Evolutionary conservation across 2,797 vertebrate genomes (phyloP).

Genomic region (Delichon dasypus): DNA sequence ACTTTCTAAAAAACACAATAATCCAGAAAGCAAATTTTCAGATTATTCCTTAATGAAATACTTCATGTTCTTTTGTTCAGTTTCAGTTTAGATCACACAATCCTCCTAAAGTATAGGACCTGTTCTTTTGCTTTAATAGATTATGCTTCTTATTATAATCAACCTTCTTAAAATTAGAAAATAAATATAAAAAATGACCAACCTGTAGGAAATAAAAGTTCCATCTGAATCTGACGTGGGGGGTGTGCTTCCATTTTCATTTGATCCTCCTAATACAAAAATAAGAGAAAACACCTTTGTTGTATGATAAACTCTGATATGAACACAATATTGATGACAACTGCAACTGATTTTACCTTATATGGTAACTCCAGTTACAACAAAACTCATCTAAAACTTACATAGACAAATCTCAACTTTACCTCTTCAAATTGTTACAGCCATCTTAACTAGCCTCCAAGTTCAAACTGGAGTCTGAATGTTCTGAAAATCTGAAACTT

Average conservation of each 20-base stretch:
- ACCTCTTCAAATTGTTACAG: neutral
- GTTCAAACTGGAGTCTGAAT: neutral
- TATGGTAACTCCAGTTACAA: neutral
- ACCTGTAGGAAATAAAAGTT: conserved; percentile 94
- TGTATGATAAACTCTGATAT: neutral
- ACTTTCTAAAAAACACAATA: neutral
- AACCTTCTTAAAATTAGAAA: neutral
- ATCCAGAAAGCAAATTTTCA: neutral
- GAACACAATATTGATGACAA: neutral
- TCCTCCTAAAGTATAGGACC: neutral
- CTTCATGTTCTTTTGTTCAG: neutral
- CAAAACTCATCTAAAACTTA: neutral
- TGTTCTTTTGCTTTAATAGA: neutral
- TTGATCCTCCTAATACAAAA: conserved; percentile 76
- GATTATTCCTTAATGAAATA: neutral
- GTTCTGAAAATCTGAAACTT: neutral
- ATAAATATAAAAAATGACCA: neutral
- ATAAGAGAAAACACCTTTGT: neutral
- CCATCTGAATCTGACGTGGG: conserved; percentile 81
- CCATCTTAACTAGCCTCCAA: neutral
- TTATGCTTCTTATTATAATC: neutral
- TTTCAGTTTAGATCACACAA: neutral
- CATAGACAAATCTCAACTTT: neutral
- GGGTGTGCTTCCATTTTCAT: conserved; percentile 79
- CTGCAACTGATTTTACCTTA: neutral